Evolutionary conservation across 2,113 vertebrate species (phyloP).

Genomic region (Mirounga angustirostris): DNA sequence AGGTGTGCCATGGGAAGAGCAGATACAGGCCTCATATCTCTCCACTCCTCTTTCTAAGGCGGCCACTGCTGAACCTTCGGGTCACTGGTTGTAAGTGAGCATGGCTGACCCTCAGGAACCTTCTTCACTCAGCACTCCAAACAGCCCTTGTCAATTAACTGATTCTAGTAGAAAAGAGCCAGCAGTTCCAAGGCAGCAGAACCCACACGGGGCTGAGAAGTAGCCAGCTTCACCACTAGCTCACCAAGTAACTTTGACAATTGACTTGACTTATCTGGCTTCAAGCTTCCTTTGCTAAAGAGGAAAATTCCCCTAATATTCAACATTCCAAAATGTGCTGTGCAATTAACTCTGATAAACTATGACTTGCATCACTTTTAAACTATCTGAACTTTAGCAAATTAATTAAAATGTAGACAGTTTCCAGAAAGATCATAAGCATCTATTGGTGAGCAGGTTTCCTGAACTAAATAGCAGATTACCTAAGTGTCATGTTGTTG

Average conservation of each 20-base stretch:
- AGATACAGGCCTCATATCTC: neutral
- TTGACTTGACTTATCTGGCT: neutral
- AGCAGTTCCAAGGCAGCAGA: neutral
- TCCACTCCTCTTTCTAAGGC: neutral
- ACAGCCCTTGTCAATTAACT: neutral
- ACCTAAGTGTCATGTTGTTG: neutral
- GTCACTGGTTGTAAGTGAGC: neutral
- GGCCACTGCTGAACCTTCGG: neutral
- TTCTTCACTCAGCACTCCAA: neutral
- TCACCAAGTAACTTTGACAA: neutral
- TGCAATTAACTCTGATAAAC: neutral
- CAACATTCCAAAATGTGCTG: neutral
- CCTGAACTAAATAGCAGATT: neutral
- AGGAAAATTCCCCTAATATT: neutral
- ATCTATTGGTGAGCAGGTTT: neutral
- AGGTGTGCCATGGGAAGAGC: neutral
- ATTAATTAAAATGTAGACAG: neutral
- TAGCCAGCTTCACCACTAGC: neutral
- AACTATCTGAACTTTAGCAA: neutral
- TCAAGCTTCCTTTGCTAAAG: slow-evolving; percentile 14
- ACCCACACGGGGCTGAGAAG: neutral
- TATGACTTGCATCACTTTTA: slow-evolving; percentile 3
- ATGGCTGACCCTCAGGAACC: neutral
- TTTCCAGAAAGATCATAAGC: neutral
- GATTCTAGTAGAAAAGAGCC: neutral